These are phyloP conservation scores for Threskiornis aethiopicus DNA, from an alignment of 2,797 vertebrate genomes.

Conservation along the genomic window DNA sequence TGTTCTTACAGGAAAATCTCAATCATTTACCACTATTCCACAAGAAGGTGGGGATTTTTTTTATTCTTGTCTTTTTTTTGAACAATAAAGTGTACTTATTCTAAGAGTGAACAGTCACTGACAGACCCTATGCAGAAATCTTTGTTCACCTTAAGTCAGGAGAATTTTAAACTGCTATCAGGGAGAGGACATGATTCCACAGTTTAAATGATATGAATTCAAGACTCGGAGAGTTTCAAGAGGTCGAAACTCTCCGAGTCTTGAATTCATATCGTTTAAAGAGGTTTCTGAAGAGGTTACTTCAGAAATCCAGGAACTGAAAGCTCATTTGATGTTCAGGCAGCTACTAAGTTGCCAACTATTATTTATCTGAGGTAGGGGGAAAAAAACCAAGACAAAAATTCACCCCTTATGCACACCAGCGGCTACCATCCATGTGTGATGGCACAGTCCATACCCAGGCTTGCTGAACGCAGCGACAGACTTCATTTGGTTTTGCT, in stretches of 20 bases:
- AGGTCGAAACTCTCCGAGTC: background rate
- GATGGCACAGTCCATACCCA: background rate
- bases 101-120: background rate
- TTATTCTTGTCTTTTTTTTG: background rate
- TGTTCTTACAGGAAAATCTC: background rate
- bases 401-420: background rate
- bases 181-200: background rate
- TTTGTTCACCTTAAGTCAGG: background rate
- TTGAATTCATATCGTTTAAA: background rate
- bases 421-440: background rate
- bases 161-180: background rate
- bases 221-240: background rate
- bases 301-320: background rate
- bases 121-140: background rate
- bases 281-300: background rate
- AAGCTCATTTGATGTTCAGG: background rate
- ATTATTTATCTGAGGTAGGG: background rate
- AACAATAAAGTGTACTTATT: background rate
- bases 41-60: background rate
- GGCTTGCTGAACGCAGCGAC: accelerated
- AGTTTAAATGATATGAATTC: background rate
- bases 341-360: background rate
- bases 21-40: background rate
- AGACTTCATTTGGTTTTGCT: background rate
- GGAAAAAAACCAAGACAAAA: accelerated